phyloP scores from a whole-genome alignment of 1,140 invertebrate species.

The Drosophila asahinai region DNA sequence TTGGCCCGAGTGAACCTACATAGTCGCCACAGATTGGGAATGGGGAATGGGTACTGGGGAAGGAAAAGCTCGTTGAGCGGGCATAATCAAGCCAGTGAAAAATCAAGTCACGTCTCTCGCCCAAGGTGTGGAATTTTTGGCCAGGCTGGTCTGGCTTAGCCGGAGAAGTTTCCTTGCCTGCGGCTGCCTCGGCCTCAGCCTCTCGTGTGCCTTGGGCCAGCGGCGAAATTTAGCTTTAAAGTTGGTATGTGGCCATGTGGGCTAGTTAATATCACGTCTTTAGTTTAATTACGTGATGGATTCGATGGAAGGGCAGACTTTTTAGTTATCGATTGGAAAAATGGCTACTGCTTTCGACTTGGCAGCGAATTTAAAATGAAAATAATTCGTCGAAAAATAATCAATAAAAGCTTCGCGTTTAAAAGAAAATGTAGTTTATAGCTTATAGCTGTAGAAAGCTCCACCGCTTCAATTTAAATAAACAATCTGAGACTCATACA shows the following conservation, averaged over 20 bases:
- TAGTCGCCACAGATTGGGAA: conserved; percentile 6
- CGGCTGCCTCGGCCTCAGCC: neutral
- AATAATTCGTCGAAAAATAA: no score
- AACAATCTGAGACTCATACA: neutral
- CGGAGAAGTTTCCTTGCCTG: conserved; percentile 16
- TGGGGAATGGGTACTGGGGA: conserved; percentile 17
- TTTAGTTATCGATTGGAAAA: conserved; percentile 40
- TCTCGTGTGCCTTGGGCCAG: conserved; percentile 49
- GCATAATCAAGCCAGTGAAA: conserved; percentile 72
- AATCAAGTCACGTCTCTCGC: conserved; percentile 74
- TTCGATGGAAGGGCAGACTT: conserved; percentile 37
- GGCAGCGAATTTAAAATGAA: neutral
- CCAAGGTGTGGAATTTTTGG: conserved; percentile 73
- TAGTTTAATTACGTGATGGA: conserved; percentile 77
- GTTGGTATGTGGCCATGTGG: conserved; percentile 38
- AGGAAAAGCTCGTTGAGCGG: conserved; percentile 47
- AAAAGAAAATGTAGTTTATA: no score
- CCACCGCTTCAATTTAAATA: neutral
- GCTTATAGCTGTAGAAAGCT: no score
- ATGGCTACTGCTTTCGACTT: neutral
- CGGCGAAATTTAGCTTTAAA: conserved; percentile 57
- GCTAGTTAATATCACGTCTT: conserved; percentile 76
- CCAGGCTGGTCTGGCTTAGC: conserved; percentile 42
- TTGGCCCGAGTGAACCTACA: conserved; percentile 27
- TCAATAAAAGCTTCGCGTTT: neutral